phyloP scores from a whole-genome alignment of 2,888 invertebrate species.

The Lycia hirtaria region DNA sequence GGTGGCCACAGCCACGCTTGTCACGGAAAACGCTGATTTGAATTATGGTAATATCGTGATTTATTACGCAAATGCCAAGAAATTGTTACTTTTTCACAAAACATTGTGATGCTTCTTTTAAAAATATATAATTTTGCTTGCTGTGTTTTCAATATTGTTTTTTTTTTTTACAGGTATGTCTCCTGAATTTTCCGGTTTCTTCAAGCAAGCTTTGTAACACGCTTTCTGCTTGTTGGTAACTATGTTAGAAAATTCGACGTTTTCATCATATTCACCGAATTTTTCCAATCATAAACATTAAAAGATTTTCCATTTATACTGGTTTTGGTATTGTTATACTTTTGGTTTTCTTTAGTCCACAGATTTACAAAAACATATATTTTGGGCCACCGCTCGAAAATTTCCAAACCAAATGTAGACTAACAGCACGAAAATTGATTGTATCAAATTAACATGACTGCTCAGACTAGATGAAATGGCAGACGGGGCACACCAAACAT shows the following conservation, averaged over 20 bases:
- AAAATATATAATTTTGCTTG: conserved; percentile 24
- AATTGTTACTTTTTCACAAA: conserved; percentile 41
- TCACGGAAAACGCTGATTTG: conserved; percentile 49
- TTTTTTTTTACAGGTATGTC: conserved; percentile 57
- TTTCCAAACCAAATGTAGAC: no score
- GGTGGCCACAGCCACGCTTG: conserved; percentile 37
- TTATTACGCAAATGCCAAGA: conserved; percentile 52
- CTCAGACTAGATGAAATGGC: no score
- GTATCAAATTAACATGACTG: no score
- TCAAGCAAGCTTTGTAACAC: conserved; percentile 1
- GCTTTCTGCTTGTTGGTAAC: conserved; percentile 19
- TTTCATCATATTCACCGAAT: conserved; percentile 43
- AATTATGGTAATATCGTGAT: conserved; percentile 58
- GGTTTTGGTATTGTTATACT: no score
- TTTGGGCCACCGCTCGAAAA: no score
- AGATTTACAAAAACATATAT: no score
- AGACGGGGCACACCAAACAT: no score
- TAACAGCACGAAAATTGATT: no score
- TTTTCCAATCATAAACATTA: neutral
- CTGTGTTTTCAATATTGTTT: conserved; percentile 38
- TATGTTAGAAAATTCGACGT: conserved; percentile 23
- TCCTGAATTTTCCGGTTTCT: conserved; percentile 22
- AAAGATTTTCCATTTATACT: no score
- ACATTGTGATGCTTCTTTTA: conserved; percentile 32
- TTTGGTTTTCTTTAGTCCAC: no score